Conservation (phyloP, 2,113 vertebrate species). For the Ascaphus truei region DNA sequence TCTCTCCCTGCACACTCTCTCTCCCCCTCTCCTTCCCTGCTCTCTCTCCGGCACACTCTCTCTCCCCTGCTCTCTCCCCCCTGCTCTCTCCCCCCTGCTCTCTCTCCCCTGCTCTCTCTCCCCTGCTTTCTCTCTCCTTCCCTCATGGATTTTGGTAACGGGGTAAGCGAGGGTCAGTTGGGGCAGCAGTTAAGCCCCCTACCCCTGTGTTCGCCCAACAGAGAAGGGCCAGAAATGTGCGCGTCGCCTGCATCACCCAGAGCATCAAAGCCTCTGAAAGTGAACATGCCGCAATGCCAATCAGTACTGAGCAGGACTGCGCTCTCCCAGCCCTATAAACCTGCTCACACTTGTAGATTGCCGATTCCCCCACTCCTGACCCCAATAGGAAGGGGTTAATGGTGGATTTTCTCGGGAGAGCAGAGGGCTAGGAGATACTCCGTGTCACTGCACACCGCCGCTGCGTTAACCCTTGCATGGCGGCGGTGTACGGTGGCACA, state of each 20-base stretch:
- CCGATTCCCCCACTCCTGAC: background rate
- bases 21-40: no score
- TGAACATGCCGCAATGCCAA: background rate
- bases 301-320: background rate
- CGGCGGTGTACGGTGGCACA: no score
- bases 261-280: background rate
- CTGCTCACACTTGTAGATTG: no score
- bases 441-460: no score
- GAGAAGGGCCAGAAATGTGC: background rate
- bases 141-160: conserved; percentile 2
- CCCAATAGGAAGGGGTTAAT: background rate
- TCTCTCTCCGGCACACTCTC: no score
- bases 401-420: no score
- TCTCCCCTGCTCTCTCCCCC: no score
- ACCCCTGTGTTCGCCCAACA: background rate
- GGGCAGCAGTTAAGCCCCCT: background rate
- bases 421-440: no score
- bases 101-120: background rate
- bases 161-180: background rate
- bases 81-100: no score
- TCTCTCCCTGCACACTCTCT: no score
- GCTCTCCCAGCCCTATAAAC: background rate
- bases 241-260: conserved; percentile 1
- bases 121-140: background rate
- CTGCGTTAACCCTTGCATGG: no score